Evolutionary conservation across 2,888 invertebrate genomes (phyloP), one percentile per base, ranked within the genome.

Genomic region (Cataglyphis albicans): DNA sequence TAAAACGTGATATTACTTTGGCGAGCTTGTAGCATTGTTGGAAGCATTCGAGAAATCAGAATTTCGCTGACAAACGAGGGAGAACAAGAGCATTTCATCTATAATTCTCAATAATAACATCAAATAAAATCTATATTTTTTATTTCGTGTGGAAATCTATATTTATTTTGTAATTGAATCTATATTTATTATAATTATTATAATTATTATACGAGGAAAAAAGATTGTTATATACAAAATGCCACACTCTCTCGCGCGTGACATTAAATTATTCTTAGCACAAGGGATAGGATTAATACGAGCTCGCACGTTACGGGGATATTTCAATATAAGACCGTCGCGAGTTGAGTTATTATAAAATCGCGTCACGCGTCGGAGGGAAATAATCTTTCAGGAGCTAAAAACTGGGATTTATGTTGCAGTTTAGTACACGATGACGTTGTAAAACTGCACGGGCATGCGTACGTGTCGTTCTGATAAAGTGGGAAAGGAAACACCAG

Each of bases 401-500:
- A 87, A 85, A 87, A 88, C 87, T 70, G 72, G 80, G 88, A 89
- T 89, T 89, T 90, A 88, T 87, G 76, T 81, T 68, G 65, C 80
- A 87, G 84, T 87, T 89, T 89, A 82, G 88, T 65, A 63, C 81
- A 83, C 86, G 86, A 87, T 86, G 84, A 90, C 88, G 84, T 88
- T 91, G 91, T 91, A 91, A 91, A 92, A 88, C 87, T 89, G 84
- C 87, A 83, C 72, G 72, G 82, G 78, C 85, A 76, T 89, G 86
- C 83, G 86, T 85, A 91, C 91, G 90, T 90, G 90, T 84, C 83
- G 87, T 88, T 92, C 89, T 90, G 90, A 92, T 91, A 91, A 92
- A 91, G 88, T 88, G 90, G 57, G 84, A 88, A 87, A 86, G 89
- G 86, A 84, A 84, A 86, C 86, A 44, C 59, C 70, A 81, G 84